Base-by-base conservation (phyloP, 2,888 invertebrate species). In the Tricholauxania praeusta region DNA sequence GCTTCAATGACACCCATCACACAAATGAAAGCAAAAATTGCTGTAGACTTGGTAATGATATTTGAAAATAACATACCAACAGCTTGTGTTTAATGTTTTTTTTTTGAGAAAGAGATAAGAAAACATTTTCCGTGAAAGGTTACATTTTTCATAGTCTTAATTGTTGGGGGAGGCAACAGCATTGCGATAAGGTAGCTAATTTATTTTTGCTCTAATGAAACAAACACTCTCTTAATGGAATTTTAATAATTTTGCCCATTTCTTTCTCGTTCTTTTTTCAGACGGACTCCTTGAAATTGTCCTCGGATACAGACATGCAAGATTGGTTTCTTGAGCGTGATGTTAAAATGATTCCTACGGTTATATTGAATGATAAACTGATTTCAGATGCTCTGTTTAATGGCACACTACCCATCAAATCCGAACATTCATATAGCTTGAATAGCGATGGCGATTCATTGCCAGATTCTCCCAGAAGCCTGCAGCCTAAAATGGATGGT, bases 371-470 rank as follows among this genome's bases (percentile, higher is more conserved):
- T 87, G 97, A 97, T 88, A 91, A 95, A 83, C 90, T 97, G 80
- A 87, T 87, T 79, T 87, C 87, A 71, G 87, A 87, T 80, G 96
- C 96, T 5, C 93, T 94, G 28, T 90, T 96, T 68, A 84, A 85
- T 78, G 94, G 94, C 78, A 92, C 93, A 68, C 76, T 85, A 67
- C 96, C 96, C 78, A 96, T 97, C 86, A 96, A 96, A 89, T 93
- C 94, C 76, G 96, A 97, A 88, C 97, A 97, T 89, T 96, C 96
- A 78, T 97, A 97, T 90, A 96, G 96, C 86, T 88, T 93, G 70
- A 91, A 91, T 79, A 93, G 92, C 78, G 93, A 93, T 85, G 92
- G 90, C 59, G 93, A 93, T 80, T 92, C 93, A 59, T 87, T 91
- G 80, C 92, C 93, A 62, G 90, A 92, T 77, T 93, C 93, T 72